These are phyloP conservation scores for Arvicanthis niloticus DNA, from an alignment of 2,113 vertebrate species.

Conservation along the genomic window DNA sequence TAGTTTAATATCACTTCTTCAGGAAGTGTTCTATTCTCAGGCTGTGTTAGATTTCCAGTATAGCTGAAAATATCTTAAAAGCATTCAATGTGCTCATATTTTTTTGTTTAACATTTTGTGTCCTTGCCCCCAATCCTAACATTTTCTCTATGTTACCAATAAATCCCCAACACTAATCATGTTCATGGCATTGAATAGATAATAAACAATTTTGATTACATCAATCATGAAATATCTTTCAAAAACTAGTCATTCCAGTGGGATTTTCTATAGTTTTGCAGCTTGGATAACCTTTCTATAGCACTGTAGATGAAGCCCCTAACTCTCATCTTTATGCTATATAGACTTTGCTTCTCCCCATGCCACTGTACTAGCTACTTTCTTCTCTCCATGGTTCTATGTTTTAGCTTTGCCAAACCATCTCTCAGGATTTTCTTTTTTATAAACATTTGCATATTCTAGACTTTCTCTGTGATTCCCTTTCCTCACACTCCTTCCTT, in stretches of 20 bases:
- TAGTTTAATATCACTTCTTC: not conserved
- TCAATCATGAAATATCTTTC: not conserved
- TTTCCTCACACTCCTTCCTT: not conserved
- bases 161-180: not conserved
- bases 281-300: not conserved
- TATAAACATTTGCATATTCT: not conserved
- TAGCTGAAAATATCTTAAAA: not conserved
- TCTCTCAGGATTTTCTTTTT: not conserved
- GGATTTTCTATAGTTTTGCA: not conserved
- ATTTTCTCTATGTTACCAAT: not conserved
- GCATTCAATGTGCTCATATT: not conserved
- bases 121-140: not conserved
- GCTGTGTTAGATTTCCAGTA: not conserved
- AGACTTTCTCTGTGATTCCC: not conserved
- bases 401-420: not conserved
- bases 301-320: not conserved
- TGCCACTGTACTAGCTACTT: not conserved
- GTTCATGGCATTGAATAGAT: not conserved
- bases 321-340: accelerated
- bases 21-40: not conserved
- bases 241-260: not conserved
- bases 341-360: not conserved
- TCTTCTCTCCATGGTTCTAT: not conserved
- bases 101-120: not conserved
- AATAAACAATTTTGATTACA: not conserved